phyloP scores from a whole-genome alignment of 92 coral and sea anemone genomes.

The Phenganax stokvisi region DNA sequence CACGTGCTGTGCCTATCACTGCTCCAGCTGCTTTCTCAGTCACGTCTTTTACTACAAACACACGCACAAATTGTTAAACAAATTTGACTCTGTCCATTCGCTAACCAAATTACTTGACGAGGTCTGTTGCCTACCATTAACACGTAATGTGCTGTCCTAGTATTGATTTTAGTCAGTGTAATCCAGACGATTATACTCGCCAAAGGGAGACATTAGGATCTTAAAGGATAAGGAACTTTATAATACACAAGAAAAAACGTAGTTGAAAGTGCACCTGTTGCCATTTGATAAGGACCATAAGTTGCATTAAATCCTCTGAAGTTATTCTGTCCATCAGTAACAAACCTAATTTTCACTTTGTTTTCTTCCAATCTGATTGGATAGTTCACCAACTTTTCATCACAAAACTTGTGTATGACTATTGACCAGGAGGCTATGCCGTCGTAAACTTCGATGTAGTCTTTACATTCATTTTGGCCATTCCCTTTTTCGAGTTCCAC shows the following conservation, averaged over 20 bases:
- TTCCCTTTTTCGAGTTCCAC: constrained; percentile 54
- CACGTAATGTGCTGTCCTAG: too few species aligned
- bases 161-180: too few species aligned
- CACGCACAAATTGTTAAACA: too few species aligned
- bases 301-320: constrained; percentile 67
- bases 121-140: too few species aligned
- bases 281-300: constrained; percentile 11
- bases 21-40: constrained; percentile 77
- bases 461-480: constrained; percentile 41
- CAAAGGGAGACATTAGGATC: too few species aligned
- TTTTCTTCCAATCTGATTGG: constrained; percentile 50
- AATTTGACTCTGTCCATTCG: too few species aligned
- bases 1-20: constrained; percentile 92
- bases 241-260: background rate
- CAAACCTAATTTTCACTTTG: constrained; percentile 71
- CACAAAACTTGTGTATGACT: constrained; percentile 58
- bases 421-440: constrained; percentile 81
- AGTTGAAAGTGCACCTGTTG: background rate
- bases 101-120: too few species aligned
- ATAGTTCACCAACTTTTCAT: constrained; percentile 48
- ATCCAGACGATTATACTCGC: too few species aligned
- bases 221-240: too few species aligned
- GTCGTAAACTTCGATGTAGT: constrained; percentile 65
- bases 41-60: constrained; percentile 32
- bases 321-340: constrained; percentile 49